phyloP scores from a whole-genome alignment of 2,797 vertebrate species.

The Triplophysa bombifrons region DNA sequence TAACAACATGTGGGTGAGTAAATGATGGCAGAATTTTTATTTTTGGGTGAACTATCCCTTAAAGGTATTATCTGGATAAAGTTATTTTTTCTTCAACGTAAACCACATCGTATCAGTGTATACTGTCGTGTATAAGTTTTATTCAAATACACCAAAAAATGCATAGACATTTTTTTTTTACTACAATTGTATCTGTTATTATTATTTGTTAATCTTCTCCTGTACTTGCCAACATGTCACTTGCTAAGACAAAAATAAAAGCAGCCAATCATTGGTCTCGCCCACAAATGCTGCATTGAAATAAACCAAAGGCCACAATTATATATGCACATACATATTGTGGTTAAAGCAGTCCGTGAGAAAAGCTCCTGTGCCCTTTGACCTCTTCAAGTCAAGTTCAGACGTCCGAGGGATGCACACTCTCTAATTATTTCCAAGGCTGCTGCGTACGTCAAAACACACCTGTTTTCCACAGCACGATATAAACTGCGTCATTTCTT shows the following conservation, averaged over 20 bases:
- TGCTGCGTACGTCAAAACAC: constrained; percentile 39
- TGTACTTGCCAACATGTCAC: not conserved
- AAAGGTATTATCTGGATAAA: too few relatives aligned
- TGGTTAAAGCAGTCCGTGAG: not conserved
- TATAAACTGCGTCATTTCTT: constrained; percentile 38
- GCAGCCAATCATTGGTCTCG: not conserved
- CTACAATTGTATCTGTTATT: too few relatives aligned
- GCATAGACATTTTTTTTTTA: too few relatives aligned
- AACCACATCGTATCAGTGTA: too few relatives aligned
- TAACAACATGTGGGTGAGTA: too few relatives aligned
- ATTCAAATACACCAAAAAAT: too few relatives aligned
- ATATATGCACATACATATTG: constrained; percentile 29
- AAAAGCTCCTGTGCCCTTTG: not conserved
- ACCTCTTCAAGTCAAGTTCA: constrained; percentile 22
- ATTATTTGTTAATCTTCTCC: too few relatives aligned
- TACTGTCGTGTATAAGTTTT: too few relatives aligned
- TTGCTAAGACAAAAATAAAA: constrained; percentile 10
- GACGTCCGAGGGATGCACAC: not conserved
- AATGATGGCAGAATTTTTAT: too few relatives aligned
- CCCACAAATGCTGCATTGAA: constrained; percentile 25
- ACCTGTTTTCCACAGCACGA: constrained; percentile 44
- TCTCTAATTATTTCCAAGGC: constrained; percentile 31
- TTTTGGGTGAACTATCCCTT: too few relatives aligned
- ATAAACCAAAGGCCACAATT: constrained; percentile 6
- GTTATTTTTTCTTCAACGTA: not conserved